Conservation (phyloP, 2,113 vertebrate species). For the Semicossyphus pulcher region DNA sequence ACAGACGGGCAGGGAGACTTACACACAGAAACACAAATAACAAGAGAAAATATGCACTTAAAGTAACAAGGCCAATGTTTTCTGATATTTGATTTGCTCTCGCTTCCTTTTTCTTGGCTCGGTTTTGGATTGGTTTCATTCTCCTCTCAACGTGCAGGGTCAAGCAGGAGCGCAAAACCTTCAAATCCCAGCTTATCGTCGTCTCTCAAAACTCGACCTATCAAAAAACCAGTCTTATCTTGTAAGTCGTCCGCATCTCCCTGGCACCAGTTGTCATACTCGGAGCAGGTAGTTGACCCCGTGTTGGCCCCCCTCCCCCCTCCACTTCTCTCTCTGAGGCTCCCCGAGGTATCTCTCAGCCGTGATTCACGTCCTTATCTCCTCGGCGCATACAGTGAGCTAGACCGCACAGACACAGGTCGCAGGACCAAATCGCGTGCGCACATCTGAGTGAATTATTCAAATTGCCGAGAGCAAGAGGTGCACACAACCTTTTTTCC, state of each 20-base stretch:
- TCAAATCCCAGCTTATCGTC: conserved; percentile 46
- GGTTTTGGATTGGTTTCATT: conserved; percentile 36
- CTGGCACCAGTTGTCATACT: conserved; percentile 58
- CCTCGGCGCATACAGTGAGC: conserved; percentile 63
- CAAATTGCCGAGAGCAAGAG: conserved; percentile 72
- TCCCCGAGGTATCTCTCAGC: conserved; percentile 62
- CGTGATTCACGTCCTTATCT: conserved; percentile 74
- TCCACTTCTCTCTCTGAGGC: conserved; percentile 32
- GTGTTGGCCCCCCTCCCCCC: conserved; percentile 34
- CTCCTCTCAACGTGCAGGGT: conserved; percentile 34
- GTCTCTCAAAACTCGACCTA: conserved; percentile 42
- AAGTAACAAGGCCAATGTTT: neutral
- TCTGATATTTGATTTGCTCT: conserved; percentile 18
- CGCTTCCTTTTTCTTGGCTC: conserved; percentile 25
- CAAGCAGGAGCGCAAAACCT: conserved; percentile 21
- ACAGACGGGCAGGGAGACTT: neutral
- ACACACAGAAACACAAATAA: neutral
- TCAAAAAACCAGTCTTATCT: conserved; percentile 58
- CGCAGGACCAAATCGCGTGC: conserved; percentile 61
- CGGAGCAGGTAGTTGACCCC: conserved; percentile 65
- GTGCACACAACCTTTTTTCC: conserved; percentile 50
- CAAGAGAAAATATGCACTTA: neutral
- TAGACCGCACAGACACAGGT: conserved; percentile 64
- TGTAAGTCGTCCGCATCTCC: conserved; percentile 53
- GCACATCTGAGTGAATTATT: conserved; percentile 80